phyloP scores from a whole-genome alignment of 2,797 vertebrate genomes.

The Naso thynnoides region DNA sequence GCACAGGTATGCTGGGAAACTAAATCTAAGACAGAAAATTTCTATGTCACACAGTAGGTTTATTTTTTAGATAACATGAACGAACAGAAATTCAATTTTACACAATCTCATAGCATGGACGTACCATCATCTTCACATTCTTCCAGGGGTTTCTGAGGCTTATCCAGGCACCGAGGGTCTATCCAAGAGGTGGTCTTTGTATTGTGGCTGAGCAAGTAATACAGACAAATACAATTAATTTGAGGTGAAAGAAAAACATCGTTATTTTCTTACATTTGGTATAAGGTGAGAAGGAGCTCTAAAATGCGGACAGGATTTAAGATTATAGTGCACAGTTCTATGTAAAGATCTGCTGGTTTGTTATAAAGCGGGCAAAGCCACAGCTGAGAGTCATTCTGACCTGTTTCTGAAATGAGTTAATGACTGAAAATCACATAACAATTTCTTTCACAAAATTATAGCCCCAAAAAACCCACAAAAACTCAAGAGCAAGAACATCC shows the following conservation, averaged over 20 bases:
- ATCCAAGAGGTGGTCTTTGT: slow-evolving; percentile 99
- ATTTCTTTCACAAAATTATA: background rate
- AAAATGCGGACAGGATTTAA: background rate
- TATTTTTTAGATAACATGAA: background rate
- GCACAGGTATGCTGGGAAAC: no score
- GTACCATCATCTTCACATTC: slow-evolving; percentile 99
- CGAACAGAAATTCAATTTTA: background rate
- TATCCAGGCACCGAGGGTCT: slow-evolving; percentile 99
- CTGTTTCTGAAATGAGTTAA: background rate
- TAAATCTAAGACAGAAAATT: background rate
- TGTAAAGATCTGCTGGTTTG: background rate
- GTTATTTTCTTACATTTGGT: background rate
- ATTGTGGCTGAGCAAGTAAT: slow-evolving; percentile 91
- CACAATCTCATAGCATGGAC: slow-evolving; percentile 38
- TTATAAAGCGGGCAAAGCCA: background rate
- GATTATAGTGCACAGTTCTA: background rate
- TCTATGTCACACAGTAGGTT: background rate
- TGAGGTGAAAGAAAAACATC: background rate
- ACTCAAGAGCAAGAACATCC: no score
- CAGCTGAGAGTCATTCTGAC: background rate
- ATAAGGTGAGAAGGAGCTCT: background rate
- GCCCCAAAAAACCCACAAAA: background rate
- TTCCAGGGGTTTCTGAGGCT: slow-evolving; percentile 98
- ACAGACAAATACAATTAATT: slow-evolving; percentile 17
- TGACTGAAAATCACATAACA: background rate